These are phyloP conservation scores for Strix occidentalis DNA, from an alignment of 2,797 vertebrate genomes.

Conservation along the genomic window DNA sequence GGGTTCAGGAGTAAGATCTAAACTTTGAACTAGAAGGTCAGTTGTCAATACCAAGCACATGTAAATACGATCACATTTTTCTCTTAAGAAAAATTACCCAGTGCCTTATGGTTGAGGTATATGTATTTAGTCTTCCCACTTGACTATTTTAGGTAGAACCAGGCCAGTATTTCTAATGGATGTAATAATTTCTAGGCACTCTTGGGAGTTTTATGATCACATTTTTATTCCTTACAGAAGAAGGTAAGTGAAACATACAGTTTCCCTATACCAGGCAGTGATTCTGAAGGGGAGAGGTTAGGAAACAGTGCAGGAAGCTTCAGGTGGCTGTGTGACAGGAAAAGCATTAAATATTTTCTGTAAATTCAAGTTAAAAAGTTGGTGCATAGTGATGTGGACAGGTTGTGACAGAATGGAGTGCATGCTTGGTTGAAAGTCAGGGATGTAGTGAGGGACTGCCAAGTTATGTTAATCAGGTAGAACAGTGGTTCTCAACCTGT, in stretches of 20 bases:
- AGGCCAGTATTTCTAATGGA: neutral
- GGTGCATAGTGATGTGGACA: neutral
- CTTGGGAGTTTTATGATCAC: neutral
- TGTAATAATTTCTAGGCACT: neutral
- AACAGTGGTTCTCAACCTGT: no score
- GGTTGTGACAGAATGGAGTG: neutral
- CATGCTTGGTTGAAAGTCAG: neutral
- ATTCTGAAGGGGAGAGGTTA: neutral
- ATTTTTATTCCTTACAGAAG: neutral
- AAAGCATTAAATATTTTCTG: neutral
- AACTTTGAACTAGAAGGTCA: neutral
- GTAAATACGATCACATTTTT: neutral
- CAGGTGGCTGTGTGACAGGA: neutral
- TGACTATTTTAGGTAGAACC: neutral
- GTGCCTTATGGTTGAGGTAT: neutral
- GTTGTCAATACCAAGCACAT: neutral
- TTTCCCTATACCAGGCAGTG: neutral
- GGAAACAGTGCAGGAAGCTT: neutral
- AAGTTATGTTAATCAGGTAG: neutral
- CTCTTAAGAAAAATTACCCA: neutral
- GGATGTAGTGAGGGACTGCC: neutral
- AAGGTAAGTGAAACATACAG: neutral
- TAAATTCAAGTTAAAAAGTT: neutral
- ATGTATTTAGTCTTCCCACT: neutral
- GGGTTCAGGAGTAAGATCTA: neutral